Evolutionary conservation across 1,140 invertebrate genomes (phyloP), one percentile per base, ranked within the genome.

Genomic region (Penaeus japonicus): DNA sequence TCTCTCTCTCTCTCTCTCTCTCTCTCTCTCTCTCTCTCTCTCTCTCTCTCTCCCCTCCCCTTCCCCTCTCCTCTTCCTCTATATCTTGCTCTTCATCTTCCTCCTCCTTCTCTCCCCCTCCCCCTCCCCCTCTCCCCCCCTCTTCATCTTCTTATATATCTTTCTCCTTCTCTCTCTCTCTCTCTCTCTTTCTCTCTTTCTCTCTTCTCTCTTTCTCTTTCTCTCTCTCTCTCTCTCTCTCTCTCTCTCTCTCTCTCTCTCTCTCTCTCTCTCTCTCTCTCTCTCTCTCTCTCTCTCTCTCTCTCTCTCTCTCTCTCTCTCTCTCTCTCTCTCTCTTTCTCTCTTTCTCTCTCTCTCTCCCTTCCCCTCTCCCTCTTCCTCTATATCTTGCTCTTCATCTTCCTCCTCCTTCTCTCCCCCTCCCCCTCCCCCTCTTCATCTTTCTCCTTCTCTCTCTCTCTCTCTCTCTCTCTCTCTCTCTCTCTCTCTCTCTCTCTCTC

Each of bases 321-420:
- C 22, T 70, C 12, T 30, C 62, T 70, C n/a, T 24, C 62, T 24
- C 22, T 70, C 39, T 10, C 24, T n/a, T 15, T 79, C 77, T 79
- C 77, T 79, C 77, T 82, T 18, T 20, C 30, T 79, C 77, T 79
- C 77, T 53, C 77, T 79, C 77, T 79, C 77, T 18, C 30, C 20
- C 0, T 79, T n/a, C 22, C 17, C n/a, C 39, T 53, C 22, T 20
- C 30, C 12, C 39, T 79, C 32, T 35, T 35, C 1, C 39, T 79
- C 30, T 35, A 32, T 47, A 10, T 35, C 22, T 79, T 20, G 12
- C 62, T 70, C 12, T 30, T 20, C n/a, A 10, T 12, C 62, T 70
- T 4, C 15, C 39, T 0, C 24, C 15, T 12, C 2, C 39, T 39
- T n/a, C 32, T 47, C 15, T 1, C 15, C 47, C 15, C 47, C 15